A percentile compares a stretch with the other conserved stretches of the same genome.
Evolutionary conservation across 1,140 invertebrate species (phyloP).

Genomic region (Papilio glaucus): DNA sequence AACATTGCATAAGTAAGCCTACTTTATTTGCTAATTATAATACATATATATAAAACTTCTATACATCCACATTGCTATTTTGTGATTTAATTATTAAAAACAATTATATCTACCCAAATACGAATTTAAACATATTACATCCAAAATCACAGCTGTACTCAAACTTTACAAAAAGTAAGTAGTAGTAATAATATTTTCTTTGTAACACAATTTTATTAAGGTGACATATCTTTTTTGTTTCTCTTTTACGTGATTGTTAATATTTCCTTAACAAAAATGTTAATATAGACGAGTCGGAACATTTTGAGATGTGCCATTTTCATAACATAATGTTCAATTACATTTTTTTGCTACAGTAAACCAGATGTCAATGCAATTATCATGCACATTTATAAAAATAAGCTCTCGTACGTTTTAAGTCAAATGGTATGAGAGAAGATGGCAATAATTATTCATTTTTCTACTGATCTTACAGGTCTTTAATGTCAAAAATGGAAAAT

Average conservation of each 20-base stretch:
- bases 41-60: slow-evolving; percentile 21
- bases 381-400: neutral
- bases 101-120: neutral
- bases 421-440: neutral
- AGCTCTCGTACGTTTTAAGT: neutral
- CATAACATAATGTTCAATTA: neutral
- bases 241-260: neutral
- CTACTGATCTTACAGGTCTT: neutral
- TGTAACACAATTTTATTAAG: neutral
- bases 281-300: neutral
- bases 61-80: slow-evolving; percentile 9
- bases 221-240: neutral
- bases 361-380: neutral
- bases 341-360: neutral
- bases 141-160: neutral
- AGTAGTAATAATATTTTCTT: neutral
- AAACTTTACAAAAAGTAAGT: neutral
- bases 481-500: neutral
- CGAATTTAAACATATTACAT: neutral
- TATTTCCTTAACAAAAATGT: neutral
- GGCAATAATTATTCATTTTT: neutral
- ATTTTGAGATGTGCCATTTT: neutral
- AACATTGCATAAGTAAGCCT: neutral
- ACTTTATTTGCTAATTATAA: slow-evolving; percentile 6
- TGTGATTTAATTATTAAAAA: neutral